Evolutionary conservation across 1,140 invertebrate genomes (phyloP).

Genomic region (Elysia chlorotica): DNA sequence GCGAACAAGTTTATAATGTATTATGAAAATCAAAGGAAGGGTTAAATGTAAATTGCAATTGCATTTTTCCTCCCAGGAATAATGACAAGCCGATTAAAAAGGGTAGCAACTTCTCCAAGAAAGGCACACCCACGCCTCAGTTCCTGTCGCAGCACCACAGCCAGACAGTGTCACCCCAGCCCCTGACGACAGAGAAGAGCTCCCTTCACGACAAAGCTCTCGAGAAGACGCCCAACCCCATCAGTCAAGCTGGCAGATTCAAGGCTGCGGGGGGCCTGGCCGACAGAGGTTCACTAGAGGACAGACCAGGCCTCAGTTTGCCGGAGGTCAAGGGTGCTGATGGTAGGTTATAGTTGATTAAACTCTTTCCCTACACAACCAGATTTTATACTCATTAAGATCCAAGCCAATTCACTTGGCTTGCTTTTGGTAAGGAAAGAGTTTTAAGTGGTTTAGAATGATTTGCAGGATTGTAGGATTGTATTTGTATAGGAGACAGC

Average conservation of each 20-base stretch:
- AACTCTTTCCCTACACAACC: background rate
- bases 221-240: constrained; percentile 26
- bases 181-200: constrained; percentile 51
- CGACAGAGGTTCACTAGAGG: constrained; percentile 30
- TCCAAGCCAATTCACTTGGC: background rate
- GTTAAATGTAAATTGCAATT: background rate
- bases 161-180: constrained; percentile 40
- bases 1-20: no score
- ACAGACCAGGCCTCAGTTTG: constrained; percentile 44
- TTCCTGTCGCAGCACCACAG: constrained; percentile 45
- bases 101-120: constrained; percentile 12
- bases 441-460: background rate
- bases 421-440: background rate
- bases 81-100: constrained; percentile 9
- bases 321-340: constrained; percentile 55
- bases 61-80: background rate
- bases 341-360: constrained; percentile 30
- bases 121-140: background rate
- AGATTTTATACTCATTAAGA: background rate
- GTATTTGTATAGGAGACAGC: no score
- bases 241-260: constrained; percentile 7
- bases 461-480: no score
- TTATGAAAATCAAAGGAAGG: no score
- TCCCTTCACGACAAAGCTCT: constrained; percentile 47
- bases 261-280: background rate